A percentile compares a stretch with the other conserved stretches of the same genome.
Evolutionary conservation across 2,888 invertebrate species (phyloP).

Genomic region (Cyclophora punctaria): DNA sequence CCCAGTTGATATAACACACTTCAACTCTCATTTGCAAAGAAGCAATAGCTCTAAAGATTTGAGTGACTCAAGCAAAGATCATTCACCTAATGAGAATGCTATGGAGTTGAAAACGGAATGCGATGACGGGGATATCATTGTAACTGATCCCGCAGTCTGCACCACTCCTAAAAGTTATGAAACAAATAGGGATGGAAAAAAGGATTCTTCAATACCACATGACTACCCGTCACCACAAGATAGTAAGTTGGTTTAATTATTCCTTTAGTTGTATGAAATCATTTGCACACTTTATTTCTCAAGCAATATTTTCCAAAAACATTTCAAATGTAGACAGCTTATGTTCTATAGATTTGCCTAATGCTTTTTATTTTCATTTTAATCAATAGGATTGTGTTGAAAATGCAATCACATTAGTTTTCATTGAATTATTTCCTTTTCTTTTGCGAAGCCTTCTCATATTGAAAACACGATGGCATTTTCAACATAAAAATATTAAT

Average conservation of each 20-base stretch:
- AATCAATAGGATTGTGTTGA: constrained; percentile 53
- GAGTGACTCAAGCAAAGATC: constrained; percentile 43
- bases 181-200: constrained; percentile 46
- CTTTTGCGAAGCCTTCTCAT: constrained; percentile 54
- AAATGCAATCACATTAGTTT: constrained; percentile 69
- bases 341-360: neutral
- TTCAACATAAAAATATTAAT: constrained; percentile 54
- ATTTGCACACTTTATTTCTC: neutral
- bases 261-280: neutral
- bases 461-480: constrained; percentile 75
- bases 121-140: constrained; percentile 64
- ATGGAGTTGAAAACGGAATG: constrained; percentile 64
- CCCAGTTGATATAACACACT: constrained; percentile 48
- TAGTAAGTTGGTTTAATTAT: constrained; percentile 43
- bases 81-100: constrained; percentile 32
- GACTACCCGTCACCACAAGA: constrained; percentile 66
- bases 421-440: constrained; percentile 49
- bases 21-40: constrained; percentile 42
- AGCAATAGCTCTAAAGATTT: constrained; percentile 32
- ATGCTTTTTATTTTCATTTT: constrained; percentile 4
- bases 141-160: constrained; percentile 61
- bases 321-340: no score
- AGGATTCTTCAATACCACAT: constrained; percentile 40
- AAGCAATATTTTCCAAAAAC: neutral
- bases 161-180: constrained; percentile 56